Evolutionary conservation across 2,888 invertebrate genomes (phyloP).

Genomic region (Lochmaea crataegi): DNA sequence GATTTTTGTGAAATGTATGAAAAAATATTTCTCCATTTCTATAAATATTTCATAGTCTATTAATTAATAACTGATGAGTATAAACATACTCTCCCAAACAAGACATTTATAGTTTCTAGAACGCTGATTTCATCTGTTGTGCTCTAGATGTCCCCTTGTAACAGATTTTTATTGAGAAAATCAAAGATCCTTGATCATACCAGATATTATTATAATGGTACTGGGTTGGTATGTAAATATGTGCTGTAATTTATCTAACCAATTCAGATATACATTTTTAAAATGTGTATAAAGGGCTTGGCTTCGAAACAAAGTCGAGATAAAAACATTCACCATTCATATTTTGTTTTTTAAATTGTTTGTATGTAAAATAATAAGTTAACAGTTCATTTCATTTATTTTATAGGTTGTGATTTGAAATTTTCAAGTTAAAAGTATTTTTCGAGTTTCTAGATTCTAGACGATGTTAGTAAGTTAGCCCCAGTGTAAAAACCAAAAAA

Average conservation of each 20-base stretch:
- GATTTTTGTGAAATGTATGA: too few relatives aligned
- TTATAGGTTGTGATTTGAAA: background rate
- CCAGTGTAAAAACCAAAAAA: too few relatives aligned
- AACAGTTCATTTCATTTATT: background rate
- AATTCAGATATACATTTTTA: slow-evolving; percentile 25
- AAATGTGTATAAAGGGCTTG: slow-evolving; percentile 20
- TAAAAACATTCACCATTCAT: slow-evolving; percentile 22
- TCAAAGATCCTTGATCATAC: slow-evolving; percentile 15
- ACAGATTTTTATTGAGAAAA: background rate
- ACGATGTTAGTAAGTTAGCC: too few relatives aligned
- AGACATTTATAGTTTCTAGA: background rate
- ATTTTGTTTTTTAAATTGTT: slow-evolving; percentile 12
- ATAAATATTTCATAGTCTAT: too few relatives aligned
- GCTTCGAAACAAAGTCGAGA: slow-evolving; percentile 22
- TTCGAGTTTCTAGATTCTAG: too few relatives aligned
- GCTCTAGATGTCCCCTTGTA: background rate
- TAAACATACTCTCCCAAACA: background rate
- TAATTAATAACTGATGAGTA: background rate
- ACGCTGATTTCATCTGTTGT: background rate
- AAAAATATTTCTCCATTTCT: too few relatives aligned
- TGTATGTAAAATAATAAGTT: background rate
- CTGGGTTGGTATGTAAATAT: slow-evolving; percentile 25
- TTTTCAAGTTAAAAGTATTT: too few relatives aligned
- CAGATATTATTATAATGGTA: slow-evolving; percentile 11
- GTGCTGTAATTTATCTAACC: slow-evolving; percentile 26